Percentiles rank a stretch among this genome's conserved stretches.
Conservation (phyloP, 2,888 invertebrate genomes). For the Mythimna impura region DNA sequence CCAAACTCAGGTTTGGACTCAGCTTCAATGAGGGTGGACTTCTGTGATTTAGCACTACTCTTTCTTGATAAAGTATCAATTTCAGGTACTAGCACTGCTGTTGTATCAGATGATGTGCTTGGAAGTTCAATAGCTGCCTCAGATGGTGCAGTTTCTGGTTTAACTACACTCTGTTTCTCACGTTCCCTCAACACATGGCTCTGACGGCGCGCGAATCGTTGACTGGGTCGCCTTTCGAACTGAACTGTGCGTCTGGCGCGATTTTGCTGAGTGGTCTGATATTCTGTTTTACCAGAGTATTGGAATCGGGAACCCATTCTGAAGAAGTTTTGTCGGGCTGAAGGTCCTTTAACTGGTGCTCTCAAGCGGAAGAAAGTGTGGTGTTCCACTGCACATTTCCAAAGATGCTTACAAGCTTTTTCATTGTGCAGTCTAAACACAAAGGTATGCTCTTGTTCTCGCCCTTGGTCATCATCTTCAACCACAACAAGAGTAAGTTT, state of each 20-base stretch:
- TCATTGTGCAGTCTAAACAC: constrained; percentile 98
- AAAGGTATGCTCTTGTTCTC: constrained; percentile 99
- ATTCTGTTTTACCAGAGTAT: constrained; percentile 98
- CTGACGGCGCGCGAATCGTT: constrained; percentile 98
- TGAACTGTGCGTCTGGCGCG: constrained; percentile 97
- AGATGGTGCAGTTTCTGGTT: constrained; percentile 77
- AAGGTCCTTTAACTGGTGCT: constrained; percentile 96
- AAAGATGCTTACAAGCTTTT: constrained; percentile 99
- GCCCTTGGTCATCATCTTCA: constrained; percentile 99
- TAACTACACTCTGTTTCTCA: constrained; percentile 90
- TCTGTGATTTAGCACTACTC: constrained; percentile 90
- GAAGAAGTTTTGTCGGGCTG: constrained; percentile 98
- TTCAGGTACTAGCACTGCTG: constrained; percentile 70
- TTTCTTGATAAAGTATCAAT: constrained; percentile 86
- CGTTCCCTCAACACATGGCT: constrained; percentile 96
- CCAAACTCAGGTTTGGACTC: constrained; percentile 74
- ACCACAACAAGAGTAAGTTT: constrained; percentile 99
- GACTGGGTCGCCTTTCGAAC: constrained; percentile 98
- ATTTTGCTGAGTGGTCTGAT: constrained; percentile 98
- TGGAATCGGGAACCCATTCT: constrained; percentile 99
- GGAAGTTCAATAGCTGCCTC: constrained; percentile 77
- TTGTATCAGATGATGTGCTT: constrained; percentile 74
- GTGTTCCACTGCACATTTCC: constrained; percentile 99
- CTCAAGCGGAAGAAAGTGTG: constrained; percentile 99
- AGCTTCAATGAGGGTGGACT: constrained; percentile 84